Evolutionary conservation across 2,888 invertebrate species (phyloP).

Genomic region (Meiosimyza decipiens): DNA sequence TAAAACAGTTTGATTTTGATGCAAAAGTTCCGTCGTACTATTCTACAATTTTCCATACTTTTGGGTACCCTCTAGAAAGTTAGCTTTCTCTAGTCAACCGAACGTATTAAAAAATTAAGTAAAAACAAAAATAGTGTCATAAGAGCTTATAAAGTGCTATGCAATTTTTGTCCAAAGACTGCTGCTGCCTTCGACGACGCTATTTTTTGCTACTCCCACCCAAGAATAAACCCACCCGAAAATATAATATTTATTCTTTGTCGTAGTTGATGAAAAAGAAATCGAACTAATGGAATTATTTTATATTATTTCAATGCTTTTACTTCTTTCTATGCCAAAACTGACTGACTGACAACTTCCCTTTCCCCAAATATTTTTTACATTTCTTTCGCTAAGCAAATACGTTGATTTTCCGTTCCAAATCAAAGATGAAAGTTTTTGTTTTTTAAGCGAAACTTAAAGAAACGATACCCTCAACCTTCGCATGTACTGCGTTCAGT

Average conservation of each 20-base stretch:
- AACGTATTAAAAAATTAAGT: no score
- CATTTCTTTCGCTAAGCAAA: not conserved
- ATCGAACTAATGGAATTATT: constrained; percentile 61
- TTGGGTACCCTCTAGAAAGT: no score
- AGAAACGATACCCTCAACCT: not conserved
- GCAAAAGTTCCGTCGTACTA: no score
- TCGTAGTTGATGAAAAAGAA: constrained; percentile 56
- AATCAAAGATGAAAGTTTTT: constrained; percentile 50
- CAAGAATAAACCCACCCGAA: not conserved
- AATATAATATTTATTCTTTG: constrained; percentile 56
- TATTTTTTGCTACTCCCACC: not conserved
- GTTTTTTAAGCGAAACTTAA: constrained; percentile 51
- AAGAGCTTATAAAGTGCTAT: no score
- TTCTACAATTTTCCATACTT: no score
- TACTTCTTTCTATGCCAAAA: constrained; percentile 1
- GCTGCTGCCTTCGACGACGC: no score
- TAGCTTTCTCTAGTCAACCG: no score
- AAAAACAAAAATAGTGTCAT: no score
- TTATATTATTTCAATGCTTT: constrained; percentile 45
- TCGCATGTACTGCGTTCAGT: not conserved
- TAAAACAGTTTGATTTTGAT: no score
- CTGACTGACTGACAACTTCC: not conserved
- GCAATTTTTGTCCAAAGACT: no score
- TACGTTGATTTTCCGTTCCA: constrained; percentile 15
- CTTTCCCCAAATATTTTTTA: no score